Conservation (phyloP, 2,113 vertebrate species). For the Platysternon megacephalum region DNA sequence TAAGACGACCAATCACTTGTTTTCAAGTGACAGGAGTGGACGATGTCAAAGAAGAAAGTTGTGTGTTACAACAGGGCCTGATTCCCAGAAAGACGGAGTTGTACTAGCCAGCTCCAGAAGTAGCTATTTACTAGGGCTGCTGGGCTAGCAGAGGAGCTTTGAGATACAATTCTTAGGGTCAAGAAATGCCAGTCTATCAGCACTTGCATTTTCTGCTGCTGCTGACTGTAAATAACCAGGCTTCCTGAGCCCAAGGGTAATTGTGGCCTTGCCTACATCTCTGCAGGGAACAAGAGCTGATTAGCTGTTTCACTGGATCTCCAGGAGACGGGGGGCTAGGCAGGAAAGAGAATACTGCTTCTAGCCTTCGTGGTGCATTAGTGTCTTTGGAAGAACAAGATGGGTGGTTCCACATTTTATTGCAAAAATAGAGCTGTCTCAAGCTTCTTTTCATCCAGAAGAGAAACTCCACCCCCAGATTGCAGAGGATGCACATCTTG, state of each 20-base stretch:
- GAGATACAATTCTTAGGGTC: not conserved
- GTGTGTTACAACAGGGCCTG: not conserved
- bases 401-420: not conserved
- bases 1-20: conserved; percentile 8
- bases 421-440: conserved; percentile 17
- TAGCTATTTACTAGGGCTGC: not conserved
- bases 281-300: not conserved
- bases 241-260: not conserved
- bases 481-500: not conserved
- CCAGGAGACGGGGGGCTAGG: not conserved
- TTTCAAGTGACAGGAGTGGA: conserved; percentile 16
- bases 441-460: not conserved
- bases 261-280: not conserved
- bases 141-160: not conserved
- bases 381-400: not conserved
- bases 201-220: not conserved
- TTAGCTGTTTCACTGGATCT: not conserved
- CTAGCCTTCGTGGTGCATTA: not conserved
- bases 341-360: not conserved
- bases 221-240: not conserved
- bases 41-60: conserved; percentile 49
- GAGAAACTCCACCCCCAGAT: conserved; percentile 11
- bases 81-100: not conserved
- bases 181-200: not conserved
- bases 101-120: not conserved